Percentiles rank a stretch among this genome's conserved stretches.
phyloP scores from a whole-genome alignment of 2,113 vertebrate genomes.

The Cynopterus brachyotis region DNA sequence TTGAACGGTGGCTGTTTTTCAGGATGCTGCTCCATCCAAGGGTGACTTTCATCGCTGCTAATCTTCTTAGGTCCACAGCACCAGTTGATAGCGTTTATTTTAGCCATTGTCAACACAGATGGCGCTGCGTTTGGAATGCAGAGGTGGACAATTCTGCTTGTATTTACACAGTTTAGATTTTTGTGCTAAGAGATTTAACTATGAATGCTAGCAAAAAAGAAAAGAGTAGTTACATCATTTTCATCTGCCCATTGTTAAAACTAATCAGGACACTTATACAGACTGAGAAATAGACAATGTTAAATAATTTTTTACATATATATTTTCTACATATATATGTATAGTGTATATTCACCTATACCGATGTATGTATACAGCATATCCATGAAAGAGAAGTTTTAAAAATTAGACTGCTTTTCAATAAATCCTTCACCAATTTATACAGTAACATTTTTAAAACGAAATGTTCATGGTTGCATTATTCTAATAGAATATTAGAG shows the following conservation, averaged over 20 bases:
- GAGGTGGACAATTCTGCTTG: slow-evolving; percentile 62
- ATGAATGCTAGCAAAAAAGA: slow-evolving; percentile 45
- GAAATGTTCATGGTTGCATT: not conserved
- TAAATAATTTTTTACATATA: not conserved
- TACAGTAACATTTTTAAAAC: not conserved
- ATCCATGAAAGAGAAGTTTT: not conserved
- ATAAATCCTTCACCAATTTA: not conserved
- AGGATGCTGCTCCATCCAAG: slow-evolving; percentile 68
- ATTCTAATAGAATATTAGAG: not conserved
- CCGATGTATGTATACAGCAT: rapidly evolving
- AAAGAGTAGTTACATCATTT: slow-evolving; percentile 19
- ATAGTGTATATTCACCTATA: no score
- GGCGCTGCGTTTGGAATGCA: slow-evolving; percentile 53
- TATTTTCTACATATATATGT: no score
- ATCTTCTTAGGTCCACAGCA: slow-evolving; percentile 76
- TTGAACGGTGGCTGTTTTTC: slow-evolving; percentile 69
- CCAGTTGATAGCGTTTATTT: slow-evolving; percentile 75
- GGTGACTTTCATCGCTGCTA: slow-evolving; percentile 75
- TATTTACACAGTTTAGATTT: slow-evolving; percentile 44
- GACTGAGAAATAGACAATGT: not conserved
- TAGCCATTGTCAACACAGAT: slow-evolving; percentile 75
- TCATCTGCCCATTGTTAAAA: not conserved
- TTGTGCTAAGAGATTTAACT: slow-evolving; percentile 39
- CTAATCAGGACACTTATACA: not conserved
- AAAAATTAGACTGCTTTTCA: not conserved